phyloP scores from a whole-genome alignment of 2,113 vertebrate genomes.

The Thunnus maccoyii region DNA sequence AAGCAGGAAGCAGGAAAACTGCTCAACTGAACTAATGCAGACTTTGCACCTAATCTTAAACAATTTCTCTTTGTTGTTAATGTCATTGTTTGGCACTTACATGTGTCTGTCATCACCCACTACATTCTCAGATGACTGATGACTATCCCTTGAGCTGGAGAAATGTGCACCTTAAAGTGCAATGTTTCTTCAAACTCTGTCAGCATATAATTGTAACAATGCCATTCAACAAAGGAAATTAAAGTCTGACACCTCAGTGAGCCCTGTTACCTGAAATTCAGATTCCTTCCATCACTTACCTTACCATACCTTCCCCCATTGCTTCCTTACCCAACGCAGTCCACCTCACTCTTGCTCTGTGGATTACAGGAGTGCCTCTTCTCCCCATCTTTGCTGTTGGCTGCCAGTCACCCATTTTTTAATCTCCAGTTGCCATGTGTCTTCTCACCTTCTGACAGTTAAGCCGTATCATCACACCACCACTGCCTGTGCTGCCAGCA shows the following conservation, averaged over 20 bases:
- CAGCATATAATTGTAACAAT: conserved; percentile 26
- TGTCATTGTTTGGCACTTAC: conserved; percentile 37
- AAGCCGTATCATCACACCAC: background rate
- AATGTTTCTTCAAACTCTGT: conserved; percentile 19
- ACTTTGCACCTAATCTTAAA: background rate
- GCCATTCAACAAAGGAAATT: conserved; percentile 1
- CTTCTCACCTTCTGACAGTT: background rate
- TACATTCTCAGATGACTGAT: conserved; percentile 29
- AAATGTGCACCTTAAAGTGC: conserved; percentile 31
- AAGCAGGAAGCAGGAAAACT: background rate
- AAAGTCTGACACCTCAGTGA: background rate
- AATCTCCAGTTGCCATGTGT: conserved; percentile 1
- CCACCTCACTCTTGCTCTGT: background rate
- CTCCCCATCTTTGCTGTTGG: background rate
- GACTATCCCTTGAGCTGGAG: conserved; percentile 24
- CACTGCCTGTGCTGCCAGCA: background rate
- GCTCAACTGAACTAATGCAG: conserved; percentile 3
- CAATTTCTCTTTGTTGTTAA: background rate
- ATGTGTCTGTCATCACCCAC: conserved; percentile 52
- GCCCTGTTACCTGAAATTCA: background rate
- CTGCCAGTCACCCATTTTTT: conserved; percentile 20
- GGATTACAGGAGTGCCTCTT: background rate
- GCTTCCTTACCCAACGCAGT: background rate
- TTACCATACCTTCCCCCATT: too few relatives aligned
- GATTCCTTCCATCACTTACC: background rate